Evolutionary conservation across 1,140 invertebrate species (phyloP), one percentile per base, ranked within the genome.

Genomic region (Acarapis woodi): DNA sequence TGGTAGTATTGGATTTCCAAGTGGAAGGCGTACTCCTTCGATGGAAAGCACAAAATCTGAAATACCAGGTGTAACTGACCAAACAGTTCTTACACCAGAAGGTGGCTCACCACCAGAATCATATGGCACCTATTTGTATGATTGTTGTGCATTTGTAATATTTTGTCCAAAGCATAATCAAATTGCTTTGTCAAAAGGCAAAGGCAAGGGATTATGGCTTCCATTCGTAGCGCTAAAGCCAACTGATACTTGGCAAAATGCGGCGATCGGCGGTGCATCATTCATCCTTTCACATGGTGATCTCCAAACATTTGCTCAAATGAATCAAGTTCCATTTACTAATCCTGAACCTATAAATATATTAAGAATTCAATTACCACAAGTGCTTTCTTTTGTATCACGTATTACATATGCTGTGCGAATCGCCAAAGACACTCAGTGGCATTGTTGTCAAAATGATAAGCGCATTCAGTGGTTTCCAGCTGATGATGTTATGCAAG

Each of bases 351-450:
- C 12, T 16, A 14, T 43, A 6, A 40, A 43, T 12, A 30, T 43
- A 8, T 19, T 42, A 6, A 40, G 39, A 16, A 33, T 42, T 10
- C 42, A 43, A 38, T 15, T 43, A 16, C 42, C 42, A 16, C 16
- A 41, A 4, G 4, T 34, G 6, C 22, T 30, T 26, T 28, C 24
- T 20, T 42, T 35, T 32, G 25, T 42, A n/a, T 33, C 38, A 23
- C 41, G 41, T 14, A 21, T 42, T 9, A 35, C 26, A 20, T 32
- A 9, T 19, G 31, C 12, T 32, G n/a, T 21, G 12, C 18, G 25
- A 29, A 19, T 29, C 2, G 35, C 16, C 3, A 14, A 10, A 6
- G 35, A 29, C 8, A 35, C n/a, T 3, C 19, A 22, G 5, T 42
- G 19, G 15, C 30, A 25, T 4, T 40, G 42, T 21, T 41, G 39